Conservation (phyloP, 1,140 invertebrate genomes). For the Leptopilina clavipes region DNA sequence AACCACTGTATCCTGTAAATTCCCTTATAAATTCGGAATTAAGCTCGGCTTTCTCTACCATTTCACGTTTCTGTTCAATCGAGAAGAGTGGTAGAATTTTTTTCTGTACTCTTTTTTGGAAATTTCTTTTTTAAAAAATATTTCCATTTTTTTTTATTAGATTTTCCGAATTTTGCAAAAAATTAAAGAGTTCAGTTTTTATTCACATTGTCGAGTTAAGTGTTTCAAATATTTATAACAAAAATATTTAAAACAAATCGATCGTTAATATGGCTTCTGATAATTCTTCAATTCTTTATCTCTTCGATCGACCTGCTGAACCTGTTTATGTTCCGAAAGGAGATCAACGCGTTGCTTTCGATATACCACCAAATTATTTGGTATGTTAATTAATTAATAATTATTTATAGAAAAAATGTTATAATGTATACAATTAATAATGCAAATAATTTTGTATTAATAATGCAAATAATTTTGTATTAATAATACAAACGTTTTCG, state of each 20-base stretch:
- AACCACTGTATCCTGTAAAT: constrained; percentile 48
- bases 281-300: constrained; percentile 71
- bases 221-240: constrained; percentile 4
- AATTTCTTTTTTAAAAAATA: constrained; percentile 8
- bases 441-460: too few species aligned
- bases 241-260: constrained; percentile 22
- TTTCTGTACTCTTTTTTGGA: background rate
- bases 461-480: too few species aligned
- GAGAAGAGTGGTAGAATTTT: background rate
- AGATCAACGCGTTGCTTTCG: constrained; percentile 71
- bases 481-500: too few species aligned
- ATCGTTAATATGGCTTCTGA: constrained; percentile 41
- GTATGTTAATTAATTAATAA: constrained; percentile 60
- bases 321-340: constrained; percentile 78
- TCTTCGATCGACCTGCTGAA: constrained; percentile 86
- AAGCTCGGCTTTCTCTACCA: constrained; percentile 4
- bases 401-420: background rate
- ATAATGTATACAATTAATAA: background rate
- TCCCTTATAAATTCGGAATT: constrained; percentile 46
- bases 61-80: background rate
- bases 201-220: background rate
- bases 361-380: constrained; percentile 77
- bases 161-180: too few species aligned
- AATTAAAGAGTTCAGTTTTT: too few species aligned
- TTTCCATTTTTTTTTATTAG: background rate